phyloP scores from a whole-genome alignment of 2,797 vertebrate genomes.

The Smutsia temminckii region DNA sequence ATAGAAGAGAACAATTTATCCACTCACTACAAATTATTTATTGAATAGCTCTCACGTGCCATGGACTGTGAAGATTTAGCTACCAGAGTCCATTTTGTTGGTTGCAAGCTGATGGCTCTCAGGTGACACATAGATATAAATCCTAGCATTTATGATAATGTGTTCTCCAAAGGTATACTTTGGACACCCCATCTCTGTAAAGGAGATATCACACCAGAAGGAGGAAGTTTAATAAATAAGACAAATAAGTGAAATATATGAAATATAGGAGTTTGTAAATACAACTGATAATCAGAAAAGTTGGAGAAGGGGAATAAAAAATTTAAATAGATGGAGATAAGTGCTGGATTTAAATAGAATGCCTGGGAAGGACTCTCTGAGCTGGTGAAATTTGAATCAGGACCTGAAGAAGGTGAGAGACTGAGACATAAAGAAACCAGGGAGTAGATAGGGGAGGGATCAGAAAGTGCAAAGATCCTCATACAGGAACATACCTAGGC shows the following conservation, averaged over 20 bases:
- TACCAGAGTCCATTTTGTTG: background rate
- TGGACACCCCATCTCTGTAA: background rate
- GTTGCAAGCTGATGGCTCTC: background rate
- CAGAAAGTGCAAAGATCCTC: background rate
- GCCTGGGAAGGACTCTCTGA: background rate
- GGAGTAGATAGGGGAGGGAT: background rate
- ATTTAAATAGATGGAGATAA: background rate
- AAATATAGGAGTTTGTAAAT: background rate
- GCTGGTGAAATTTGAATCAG: background rate
- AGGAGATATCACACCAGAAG: background rate
- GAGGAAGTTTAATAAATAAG: background rate
- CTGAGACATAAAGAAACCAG: background rate
- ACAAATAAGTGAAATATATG: background rate
- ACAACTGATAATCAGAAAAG: background rate
- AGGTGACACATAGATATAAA: background rate
- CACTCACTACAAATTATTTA: background rate
- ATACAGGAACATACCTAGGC: background rate
- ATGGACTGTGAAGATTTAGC: background rate
- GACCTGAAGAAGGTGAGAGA: background rate
- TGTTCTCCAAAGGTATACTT: background rate
- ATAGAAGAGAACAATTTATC: background rate
- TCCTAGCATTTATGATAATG: background rate
- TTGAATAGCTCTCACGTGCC: background rate
- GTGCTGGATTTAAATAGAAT: background rate
- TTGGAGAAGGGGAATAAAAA: background rate